Base-by-base conservation (phyloP, 2,113 vertebrate species). In the Proterorhinus semilunaris region DNA sequence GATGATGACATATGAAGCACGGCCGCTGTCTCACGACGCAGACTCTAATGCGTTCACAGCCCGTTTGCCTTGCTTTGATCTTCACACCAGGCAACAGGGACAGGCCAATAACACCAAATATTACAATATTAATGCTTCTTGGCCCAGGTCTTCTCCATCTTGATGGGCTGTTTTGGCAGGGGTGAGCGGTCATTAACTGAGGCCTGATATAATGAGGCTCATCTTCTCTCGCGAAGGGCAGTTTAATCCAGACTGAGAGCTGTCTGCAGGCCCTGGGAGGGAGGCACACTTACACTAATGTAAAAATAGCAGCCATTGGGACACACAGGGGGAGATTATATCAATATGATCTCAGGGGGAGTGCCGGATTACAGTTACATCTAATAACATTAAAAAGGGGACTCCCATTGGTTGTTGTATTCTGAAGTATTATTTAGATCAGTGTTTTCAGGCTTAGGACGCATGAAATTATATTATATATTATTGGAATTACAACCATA, bases 191-290 rank as follows among this genome's bases (percentile, higher is more conserved):
- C 83, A 86, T 89, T 89, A 89, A 77, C 75, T 62, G 69, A 76
- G 75, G 79, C 87, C 78, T 83, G 59, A 82, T 79, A 86, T 88
- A 88, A 83, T 86, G 81, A 87, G 81, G 66, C 78, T 89, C 83
- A 86, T 87, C 79, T 88, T 73, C 75, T 79, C 79, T 76, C 78
- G 70, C 75, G 80, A 83, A 87, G 81, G 86, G 70, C 77, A 81
- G 72, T 78, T 86, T 89, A 86, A 86, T 83, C 79, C 74, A 80
- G 85, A 87, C 62, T 65, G 83, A 81, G 75, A 74, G 71, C 66
- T 65, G 49, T 62, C 58, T 70, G 46, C 1, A 65, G 67, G 52
- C 73, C 76, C 72, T 66, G 71, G 71, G 72, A 36, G 69, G 79
- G 69, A 77, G 83, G 72, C 52, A 53, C 79, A 86, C 88, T 87